Base-by-base conservation (phyloP, 1,140 invertebrate species). In the Drosophila pectinifera region DNA sequence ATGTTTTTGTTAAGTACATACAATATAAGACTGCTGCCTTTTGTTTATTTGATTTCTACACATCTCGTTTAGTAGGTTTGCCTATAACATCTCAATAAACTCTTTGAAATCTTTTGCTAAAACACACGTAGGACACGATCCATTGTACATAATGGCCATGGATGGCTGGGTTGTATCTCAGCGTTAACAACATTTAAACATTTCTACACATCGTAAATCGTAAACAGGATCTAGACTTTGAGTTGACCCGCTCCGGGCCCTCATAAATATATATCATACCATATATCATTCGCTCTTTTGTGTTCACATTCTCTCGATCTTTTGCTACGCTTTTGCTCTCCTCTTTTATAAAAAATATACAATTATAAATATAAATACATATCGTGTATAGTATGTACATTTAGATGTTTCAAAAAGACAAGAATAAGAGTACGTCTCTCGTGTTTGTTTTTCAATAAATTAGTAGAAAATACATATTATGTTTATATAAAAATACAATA, bases 401-500 rank as follows among this genome's bases (percentile, higher is more conserved):
- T 48, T 36, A 65, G 55, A 73, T 39, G 38, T 73, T 70, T 56
- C 67, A 70, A 73, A 72, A 73, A 73, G 65, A 73, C 55, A 43
- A 49, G 55, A 51, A 73, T 73, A 53, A 72, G 70, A 70, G 22
- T 53, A 39, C 22, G 36, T 79, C 58, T 57, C 36, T 14, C 26
- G 48, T 10, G 58, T 39, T 53, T n/a, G 36, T 49, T 42, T 38
- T 65, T 88, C 28, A 73, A 79, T 88, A 88, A 88, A 82, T 88
- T 61, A 82, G 83, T 88, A 88, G 83, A 88, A 88, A 88, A 88
- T 88, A 83, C 48, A 53, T 72, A 31, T 63, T 73, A 55, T 72
- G 34, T 46, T 85, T 70, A 79, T 88, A 88, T 89, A 88, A 88
- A 88, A 88, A 88, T 88, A 88, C 83, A 88, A 77, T 81, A 88